phyloP scores from a whole-genome alignment of 2,888 invertebrate species.

The Timandra comae region DNA sequence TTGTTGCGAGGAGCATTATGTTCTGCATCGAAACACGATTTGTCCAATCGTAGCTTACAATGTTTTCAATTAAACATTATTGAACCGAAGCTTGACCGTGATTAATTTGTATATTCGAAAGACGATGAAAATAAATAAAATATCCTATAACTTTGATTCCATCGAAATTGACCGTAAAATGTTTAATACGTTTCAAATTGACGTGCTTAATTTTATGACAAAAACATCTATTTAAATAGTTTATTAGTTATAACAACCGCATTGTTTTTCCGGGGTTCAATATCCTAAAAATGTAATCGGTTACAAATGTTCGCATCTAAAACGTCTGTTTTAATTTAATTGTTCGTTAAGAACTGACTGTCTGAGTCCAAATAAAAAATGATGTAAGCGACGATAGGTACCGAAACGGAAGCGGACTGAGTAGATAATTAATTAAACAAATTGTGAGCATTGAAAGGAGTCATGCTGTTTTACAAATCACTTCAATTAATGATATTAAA shows the following conservation, averaged over 20 bases:
- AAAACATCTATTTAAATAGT: background rate
- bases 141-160: constrained; percentile 15
- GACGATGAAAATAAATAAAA: constrained; percentile 11
- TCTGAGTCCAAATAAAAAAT: constrained; percentile 55
- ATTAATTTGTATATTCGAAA: constrained; percentile 34
- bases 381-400: constrained; percentile 48
- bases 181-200: constrained; percentile 5
- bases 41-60: constrained; percentile 41
- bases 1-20: constrained; percentile 40
- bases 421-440: constrained; percentile 75
- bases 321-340: constrained; percentile 3
- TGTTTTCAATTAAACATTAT: constrained; percentile 61
- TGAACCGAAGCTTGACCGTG: constrained; percentile 23
- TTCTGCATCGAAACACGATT: constrained; percentile 60
- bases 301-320: constrained; percentile 2
- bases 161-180: constrained; percentile 14
- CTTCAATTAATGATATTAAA: constrained; percentile 77
- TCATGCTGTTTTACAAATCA: constrained; percentile 77
- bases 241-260: background rate
- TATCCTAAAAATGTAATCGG: background rate
- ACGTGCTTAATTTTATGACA: background rate
- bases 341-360: constrained; percentile 35
- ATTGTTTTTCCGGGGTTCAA: background rate
- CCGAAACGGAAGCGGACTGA: constrained; percentile 66
- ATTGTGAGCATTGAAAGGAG: constrained; percentile 76